Evolutionary conservation across 2,888 invertebrate species (phyloP).

Genomic region (Acrocyrtus sp.): DNA sequence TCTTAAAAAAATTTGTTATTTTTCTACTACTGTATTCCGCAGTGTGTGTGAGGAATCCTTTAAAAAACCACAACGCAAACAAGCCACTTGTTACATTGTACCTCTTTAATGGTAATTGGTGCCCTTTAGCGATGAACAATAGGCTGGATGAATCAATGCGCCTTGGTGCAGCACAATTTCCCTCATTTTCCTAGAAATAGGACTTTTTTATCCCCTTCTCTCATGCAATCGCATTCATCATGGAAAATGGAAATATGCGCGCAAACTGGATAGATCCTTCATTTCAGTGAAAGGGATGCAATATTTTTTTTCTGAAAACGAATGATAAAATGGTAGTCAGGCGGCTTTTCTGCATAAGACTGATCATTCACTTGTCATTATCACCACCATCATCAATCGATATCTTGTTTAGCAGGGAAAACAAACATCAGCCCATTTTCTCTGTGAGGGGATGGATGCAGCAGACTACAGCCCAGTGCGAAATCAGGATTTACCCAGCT

Average conservation of each 20-base stretch:
- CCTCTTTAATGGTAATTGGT: constrained; percentile 41
- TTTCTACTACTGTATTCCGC: constrained; percentile 26
- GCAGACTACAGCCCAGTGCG: too few relatives aligned
- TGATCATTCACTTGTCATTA: constrained; percentile 20
- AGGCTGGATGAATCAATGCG: constrained; percentile 15
- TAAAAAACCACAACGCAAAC: neutral
- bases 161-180: too few relatives aligned
- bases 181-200: too few relatives aligned
- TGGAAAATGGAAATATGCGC: too few relatives aligned
- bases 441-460: too few relatives aligned
- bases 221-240: too few relatives aligned
- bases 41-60: neutral
- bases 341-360: neutral
- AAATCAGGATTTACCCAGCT: neutral
- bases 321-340: neutral
- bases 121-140: constrained; percentile 1
- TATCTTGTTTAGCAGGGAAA: constrained; percentile 39
- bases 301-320: too few relatives aligned
- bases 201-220: too few relatives aligned
- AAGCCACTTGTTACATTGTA: neutral
- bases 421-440: constrained; percentile 11
- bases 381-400: constrained; percentile 25
- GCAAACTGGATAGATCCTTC: too few relatives aligned
- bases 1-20: neutral
- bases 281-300: too few relatives aligned